A percentile compares a stretch with the other conserved stretches of the same genome.
Evolutionary conservation across 2,888 invertebrate species (phyloP).

Genomic region (Synergus gifuensis): DNA sequence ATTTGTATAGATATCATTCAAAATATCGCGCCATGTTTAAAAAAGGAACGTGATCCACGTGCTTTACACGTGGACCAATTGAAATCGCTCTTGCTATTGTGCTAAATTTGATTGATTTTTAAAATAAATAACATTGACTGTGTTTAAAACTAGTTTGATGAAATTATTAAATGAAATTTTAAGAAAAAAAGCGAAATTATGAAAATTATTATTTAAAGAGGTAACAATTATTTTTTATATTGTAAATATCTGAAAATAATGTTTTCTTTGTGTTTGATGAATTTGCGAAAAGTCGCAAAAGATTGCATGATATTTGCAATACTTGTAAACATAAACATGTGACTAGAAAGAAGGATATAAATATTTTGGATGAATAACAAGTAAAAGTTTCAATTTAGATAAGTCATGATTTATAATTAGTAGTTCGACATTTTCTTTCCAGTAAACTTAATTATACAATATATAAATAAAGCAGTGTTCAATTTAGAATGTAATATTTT

Average conservation of each 20-base stretch:
- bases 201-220: neutral
- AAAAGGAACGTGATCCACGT: neutral
- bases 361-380: neutral
- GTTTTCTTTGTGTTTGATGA: neutral
- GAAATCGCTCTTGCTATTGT: neutral
- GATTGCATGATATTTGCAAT: constrained; percentile 22
- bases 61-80: neutral
- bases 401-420: neutral
- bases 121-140: too few relatives aligned
- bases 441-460: constrained; percentile 6
- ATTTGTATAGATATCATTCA: neutral
- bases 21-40: neutral
- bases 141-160: neutral
- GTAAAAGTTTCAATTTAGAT: neutral
- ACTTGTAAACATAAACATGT: constrained; percentile 7
- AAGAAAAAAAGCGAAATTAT: neutral
- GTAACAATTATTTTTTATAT: neutral
- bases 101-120: neutral
- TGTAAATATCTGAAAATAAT: neutral
- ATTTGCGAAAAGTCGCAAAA: too few relatives aligned
- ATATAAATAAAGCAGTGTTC: neutral
- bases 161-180: too few relatives aligned
- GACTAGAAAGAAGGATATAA: neutral
- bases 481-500: constrained; percentile 12
- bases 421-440: constrained; percentile 30